Evolutionary conservation across 2,888 invertebrate genomes (phyloP), one percentile per base, ranked within the genome.

Genomic region (Tachina fera): DNA sequence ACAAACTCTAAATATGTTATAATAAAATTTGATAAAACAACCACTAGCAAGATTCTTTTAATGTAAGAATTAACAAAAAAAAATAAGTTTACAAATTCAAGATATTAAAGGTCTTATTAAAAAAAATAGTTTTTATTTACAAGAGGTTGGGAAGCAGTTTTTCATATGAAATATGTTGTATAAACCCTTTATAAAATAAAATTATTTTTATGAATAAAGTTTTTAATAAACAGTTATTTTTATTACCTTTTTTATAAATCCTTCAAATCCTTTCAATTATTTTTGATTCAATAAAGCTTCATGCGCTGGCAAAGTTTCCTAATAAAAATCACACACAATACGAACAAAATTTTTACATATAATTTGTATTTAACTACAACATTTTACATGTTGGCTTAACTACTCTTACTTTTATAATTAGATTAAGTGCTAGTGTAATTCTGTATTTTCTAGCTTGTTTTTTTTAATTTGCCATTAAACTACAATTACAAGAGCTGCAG

Each of bases 381-480:
- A 65, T 47, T 72, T 65, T 81, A 70, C 81, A 63, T 81, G 53
- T 39, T 53, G 61, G 47, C 47, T 81, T 68, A 67, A 67, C 51
- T 43, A 39, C 72, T 67, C 22, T 47, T 31, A 51, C 41, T 63
- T 39, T 70, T 75, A 61, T 75, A 81, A 68, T 61, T 75, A 70
- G 13, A 68, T 70, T 75, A 49, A 56, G 41, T 31, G 19, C 11
- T 39, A 45, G 10, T 68, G 45, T 63, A 56, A 22, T 49, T 80
- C 65, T 19, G 6, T 71, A 79, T 80, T 65, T 80, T 47, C 51
- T 9, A 47, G 9, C 11, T 47, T 72, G 16, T 56, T 68, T 39
- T 10, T 56, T 68, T 39, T 10, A n/a, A 51, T 51, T 68, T 75
- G 10, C 49, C 68, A 45, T 75, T 75, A 61, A 60, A 45, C 16